Evolutionary conservation across 2,113 vertebrate species (phyloP).

Genomic region (Garra rufa): DNA sequence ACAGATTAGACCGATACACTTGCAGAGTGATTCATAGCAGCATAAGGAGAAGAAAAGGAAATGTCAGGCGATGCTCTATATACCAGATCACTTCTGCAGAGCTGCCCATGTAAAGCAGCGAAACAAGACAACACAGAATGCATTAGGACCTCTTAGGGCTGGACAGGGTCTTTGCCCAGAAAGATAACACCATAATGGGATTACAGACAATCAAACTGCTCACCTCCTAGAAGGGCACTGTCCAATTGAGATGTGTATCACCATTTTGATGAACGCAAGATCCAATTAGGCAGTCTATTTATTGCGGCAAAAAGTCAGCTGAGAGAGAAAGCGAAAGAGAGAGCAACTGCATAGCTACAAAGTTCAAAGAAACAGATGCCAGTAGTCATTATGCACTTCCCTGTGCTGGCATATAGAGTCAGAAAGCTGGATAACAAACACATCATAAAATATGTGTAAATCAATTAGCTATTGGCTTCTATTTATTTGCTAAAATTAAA

Average conservation of each 20-base stretch:
- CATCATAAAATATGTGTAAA: not conserved
- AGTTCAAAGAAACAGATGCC: conserved; percentile 28
- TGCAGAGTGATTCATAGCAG: not conserved
- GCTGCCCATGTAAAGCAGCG: not conserved
- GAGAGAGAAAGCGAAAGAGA: conserved; percentile 59
- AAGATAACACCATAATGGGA: conserved; percentile 71
- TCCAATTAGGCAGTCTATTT: conserved; percentile 62
- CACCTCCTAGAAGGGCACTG: conserved; percentile 67
- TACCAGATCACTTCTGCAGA: not conserved
- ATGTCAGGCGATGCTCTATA: not conserved
- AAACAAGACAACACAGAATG: conserved; percentile 51
- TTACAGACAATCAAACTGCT: conserved; percentile 66
- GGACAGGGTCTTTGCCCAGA: conserved; percentile 59
- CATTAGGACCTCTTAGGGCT: conserved; percentile 51
- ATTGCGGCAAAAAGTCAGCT: conserved; percentile 47
- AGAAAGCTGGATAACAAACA: not conserved
- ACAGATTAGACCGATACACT: not conserved
- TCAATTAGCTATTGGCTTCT: not conserved
- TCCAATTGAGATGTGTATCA: conserved; percentile 72
- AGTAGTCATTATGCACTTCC: not conserved
- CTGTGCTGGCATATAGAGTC: not conserved
- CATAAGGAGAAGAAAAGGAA: not conserved
- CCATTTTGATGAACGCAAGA: conserved; percentile 61
- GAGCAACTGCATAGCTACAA: conserved; percentile 53
- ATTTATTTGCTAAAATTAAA: too few relatives aligned